Percentiles rank a stretch among this genome's conserved stretches.
Evolutionary conservation across 2,113 vertebrate species (phyloP).

Genomic region (Python bivittatus): DNA sequence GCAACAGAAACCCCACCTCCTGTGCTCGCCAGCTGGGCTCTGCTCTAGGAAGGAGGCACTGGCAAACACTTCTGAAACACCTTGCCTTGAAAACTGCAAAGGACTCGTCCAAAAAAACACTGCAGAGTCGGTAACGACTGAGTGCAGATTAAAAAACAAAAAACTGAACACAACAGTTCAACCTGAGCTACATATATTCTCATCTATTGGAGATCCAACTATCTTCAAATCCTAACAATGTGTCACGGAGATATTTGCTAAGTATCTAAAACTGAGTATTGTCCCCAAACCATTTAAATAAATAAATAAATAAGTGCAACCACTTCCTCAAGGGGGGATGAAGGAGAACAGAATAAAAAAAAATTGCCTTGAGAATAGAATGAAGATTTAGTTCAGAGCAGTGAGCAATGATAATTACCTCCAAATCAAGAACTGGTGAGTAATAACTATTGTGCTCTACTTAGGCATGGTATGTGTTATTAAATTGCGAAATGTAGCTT

Average conservation of each 20-base stretch:
- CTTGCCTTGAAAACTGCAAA: no score
- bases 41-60: no score
- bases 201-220: background rate
- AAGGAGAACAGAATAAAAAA: constrained; percentile 38
- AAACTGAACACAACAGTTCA: background rate
- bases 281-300: constrained; percentile 51
- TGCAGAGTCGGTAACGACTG: no score
- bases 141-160: no score
- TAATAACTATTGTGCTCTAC: constrained; percentile 55
- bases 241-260: background rate
- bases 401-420: constrained; percentile 62
- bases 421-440: constrained; percentile 44
- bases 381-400: constrained; percentile 60
- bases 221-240: background rate
- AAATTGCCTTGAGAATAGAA: constrained; percentile 53
- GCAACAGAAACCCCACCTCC: no score
- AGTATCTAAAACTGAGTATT: background rate
- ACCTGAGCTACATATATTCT: background rate
- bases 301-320: constrained; percentile 28
- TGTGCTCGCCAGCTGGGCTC: no score
- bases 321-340: constrained; percentile 42
- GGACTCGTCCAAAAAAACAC: no score
- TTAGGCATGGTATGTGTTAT: constrained; percentile 47
- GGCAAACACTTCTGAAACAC: no score
- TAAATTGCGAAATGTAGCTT: constrained; percentile 44